Base-by-base conservation (phyloP, 2,113 vertebrate genomes). In the Aspiorhynchus laticeps region DNA sequence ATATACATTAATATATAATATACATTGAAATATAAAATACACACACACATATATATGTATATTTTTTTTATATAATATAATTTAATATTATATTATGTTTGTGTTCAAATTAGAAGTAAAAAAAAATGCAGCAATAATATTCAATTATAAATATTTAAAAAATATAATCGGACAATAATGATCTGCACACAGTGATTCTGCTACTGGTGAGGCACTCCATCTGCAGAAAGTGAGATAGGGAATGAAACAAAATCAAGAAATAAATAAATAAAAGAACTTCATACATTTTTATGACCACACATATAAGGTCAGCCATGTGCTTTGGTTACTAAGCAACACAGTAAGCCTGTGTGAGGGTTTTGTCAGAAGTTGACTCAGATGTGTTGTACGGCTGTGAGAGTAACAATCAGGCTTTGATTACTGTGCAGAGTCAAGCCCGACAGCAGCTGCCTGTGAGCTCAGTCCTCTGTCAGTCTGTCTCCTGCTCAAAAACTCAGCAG, bases 281-380 rank as follows among this genome's bases (percentile, higher is more conserved):
- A 95, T 95, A 92, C 93, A 95, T 95, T 95, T 95, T 94, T 92
- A 95, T 95, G 93, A 95, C 93, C 87, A 79, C 88, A 90, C 88
- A 76, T 90, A 93, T 94, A 95, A 94, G 94, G 94, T 94, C 95
- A 95, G 91, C 92, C 91, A 93, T 93, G 94, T 94, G 93, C 93
- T 92, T 82, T 91, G 86, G 95, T 95, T 95, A 94, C 95, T 94
- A 95, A 93, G 94, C 95, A 95, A 95, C 95, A 86, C 91, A 91
- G 93, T 88, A 89, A 91, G 89, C 92, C 90, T 81, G 85, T 90
- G 91, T 91, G 94, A 94, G 92, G 91, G 90, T 90, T 88, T 92
- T 86, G 86, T 88, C 83, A 88, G 88, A 87, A 92, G 91, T 93
- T 91, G 88, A 92, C 89, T 93, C 90, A 87, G 75, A 91, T 89